phyloP scores from a whole-genome alignment of 1,140 invertebrate species.

The Micrasema minimum region DNA sequence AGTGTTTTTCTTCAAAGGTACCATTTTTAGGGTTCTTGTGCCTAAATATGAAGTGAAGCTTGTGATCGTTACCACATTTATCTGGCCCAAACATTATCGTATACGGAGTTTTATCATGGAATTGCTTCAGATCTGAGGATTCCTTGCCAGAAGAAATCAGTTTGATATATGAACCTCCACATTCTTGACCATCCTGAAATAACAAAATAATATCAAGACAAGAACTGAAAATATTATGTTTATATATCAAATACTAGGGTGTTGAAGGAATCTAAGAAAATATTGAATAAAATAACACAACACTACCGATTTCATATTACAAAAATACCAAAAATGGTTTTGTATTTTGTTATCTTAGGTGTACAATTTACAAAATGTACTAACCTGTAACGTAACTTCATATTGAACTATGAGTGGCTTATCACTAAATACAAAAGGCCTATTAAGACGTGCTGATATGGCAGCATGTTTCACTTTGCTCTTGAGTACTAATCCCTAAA shows the following conservation, averaged over 20 bases:
- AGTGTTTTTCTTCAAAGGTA: slow-evolving; percentile 89
- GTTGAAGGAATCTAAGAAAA: too few species aligned
- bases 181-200: slow-evolving; percentile 93
- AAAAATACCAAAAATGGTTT: too few species aligned
- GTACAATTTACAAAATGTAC: slow-evolving; percentile 38
- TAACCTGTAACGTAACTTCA: slow-evolving; percentile 80
- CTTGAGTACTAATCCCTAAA: slow-evolving; percentile 89
- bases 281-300: too few species aligned
- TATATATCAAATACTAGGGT: too few species aligned
- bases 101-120: slow-evolving; percentile 97
- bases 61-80: slow-evolving; percentile 96
- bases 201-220: too few species aligned
- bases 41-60: slow-evolving; percentile 98
- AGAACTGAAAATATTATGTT: too few species aligned
- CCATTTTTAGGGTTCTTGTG: slow-evolving; percentile 96
- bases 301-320: too few species aligned
- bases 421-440: slow-evolving; percentile 86
- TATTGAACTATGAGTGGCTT: slow-evolving; percentile 96
- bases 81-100: slow-evolving; percentile 99
- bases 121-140: slow-evolving; percentile 80
- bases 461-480: slow-evolving; percentile 97
- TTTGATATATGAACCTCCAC: slow-evolving; percentile 98
- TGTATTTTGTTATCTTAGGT: too few species aligned
- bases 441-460: slow-evolving; percentile 83
- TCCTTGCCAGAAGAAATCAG: slow-evolving; percentile 78